Conservation (phyloP, 2,113 vertebrate genomes). For the Forbesichthys papilliferus region DNA sequence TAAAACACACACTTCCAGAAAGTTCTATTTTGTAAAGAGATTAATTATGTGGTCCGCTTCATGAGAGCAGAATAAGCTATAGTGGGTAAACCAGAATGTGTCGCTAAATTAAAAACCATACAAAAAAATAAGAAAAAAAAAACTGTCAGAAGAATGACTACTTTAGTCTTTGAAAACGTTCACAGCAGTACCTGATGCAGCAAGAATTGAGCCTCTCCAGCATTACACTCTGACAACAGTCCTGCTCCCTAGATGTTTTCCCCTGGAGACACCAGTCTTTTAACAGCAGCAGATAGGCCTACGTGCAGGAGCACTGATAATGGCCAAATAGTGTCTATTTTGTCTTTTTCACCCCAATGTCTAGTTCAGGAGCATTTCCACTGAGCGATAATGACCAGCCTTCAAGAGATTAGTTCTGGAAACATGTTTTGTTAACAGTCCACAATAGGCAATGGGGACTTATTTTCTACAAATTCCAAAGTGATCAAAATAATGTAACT, state of each 20-base stretch:
- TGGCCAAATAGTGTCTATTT: constrained; percentile 70
- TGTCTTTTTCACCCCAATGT: constrained; percentile 59
- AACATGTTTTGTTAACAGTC: constrained; percentile 54
- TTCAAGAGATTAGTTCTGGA: constrained; percentile 34
- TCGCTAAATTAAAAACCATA: constrained; percentile 1
- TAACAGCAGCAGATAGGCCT: constrained; percentile 42
- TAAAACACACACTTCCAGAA: not conserved
- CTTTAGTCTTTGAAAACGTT: constrained; percentile 28
- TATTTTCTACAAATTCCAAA: constrained; percentile 1
- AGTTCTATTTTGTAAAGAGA: not conserved
- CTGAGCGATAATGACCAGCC: no score
- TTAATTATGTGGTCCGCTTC: not conserved
- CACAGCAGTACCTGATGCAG: constrained; percentile 15
- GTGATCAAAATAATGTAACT: no score
- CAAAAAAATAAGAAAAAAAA: constrained; percentile 1
- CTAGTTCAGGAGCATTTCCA: no score
- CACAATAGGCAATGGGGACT: not conserved
- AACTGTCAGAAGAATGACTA: constrained; percentile 11
- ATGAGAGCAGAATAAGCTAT: constrained; percentile 4
- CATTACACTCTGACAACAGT: constrained; percentile 34
- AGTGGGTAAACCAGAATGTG: not conserved
- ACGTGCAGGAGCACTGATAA: constrained; percentile 34
- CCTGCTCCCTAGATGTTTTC: constrained; percentile 38
- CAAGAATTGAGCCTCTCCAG: constrained; percentile 27
- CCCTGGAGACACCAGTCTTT: constrained; percentile 49